These are phyloP conservation scores for Eupithecia subumbrata DNA, from an alignment of 2,888 invertebrate genomes.

Conservation along the genomic window DNA sequence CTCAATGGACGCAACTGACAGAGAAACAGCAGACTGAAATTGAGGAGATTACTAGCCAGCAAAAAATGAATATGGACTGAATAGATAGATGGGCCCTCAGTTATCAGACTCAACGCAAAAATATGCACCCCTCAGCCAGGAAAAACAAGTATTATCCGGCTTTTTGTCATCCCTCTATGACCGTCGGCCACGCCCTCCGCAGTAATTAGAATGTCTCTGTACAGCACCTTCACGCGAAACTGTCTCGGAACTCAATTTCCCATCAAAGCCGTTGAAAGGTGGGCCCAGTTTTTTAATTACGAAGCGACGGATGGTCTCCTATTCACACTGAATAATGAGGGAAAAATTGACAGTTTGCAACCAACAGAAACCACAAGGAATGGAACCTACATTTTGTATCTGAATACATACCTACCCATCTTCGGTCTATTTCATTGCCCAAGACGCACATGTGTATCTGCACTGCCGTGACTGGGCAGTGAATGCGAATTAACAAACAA, in stretches of 20 bases:
- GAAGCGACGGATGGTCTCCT: slow-evolving; percentile 16
- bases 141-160: slow-evolving; percentile 11
- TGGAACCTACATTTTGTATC: not conserved
- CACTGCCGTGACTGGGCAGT: not conserved
- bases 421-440: too few species aligned
- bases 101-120: not conserved
- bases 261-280: slow-evolving; percentile 38
- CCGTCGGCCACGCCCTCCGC: slow-evolving; percentile 61
- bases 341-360: slow-evolving; percentile 14
- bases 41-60: not conserved
- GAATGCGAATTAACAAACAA: not conserved
- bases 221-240: slow-evolving; percentile 53
- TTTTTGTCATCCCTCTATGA: slow-evolving; percentile 14
- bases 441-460: too few species aligned
- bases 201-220: slow-evolving; percentile 75
- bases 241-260: slow-evolving; percentile 50
- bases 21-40: not conserved
- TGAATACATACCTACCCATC: not conserved
- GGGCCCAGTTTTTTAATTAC: slow-evolving; percentile 32
- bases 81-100: not conserved
- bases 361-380: not conserved
- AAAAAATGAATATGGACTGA: not conserved
- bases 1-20: not conserved
- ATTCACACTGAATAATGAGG: slow-evolving; percentile 27
- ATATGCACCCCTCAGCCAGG: slow-evolving; percentile 8